Evolutionary conservation across 2,888 invertebrate species (phyloP).

Genomic region (Listrodromus nycthemerus): DNA sequence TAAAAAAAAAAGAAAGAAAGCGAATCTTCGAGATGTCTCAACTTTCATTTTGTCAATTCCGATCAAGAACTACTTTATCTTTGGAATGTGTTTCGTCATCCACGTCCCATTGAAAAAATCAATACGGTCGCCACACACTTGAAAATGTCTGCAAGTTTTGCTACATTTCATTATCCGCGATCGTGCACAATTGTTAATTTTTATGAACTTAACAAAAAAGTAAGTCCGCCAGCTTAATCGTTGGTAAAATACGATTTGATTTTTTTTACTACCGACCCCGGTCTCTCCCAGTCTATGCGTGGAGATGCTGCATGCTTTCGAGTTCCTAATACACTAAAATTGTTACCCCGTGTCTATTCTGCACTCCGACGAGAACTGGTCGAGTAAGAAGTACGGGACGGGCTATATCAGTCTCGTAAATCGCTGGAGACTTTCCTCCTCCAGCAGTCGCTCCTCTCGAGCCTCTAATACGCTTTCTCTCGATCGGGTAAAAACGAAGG

Average conservation of each 20-base stretch:
- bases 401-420: conserved; percentile 43
- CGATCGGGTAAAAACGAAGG: conserved; percentile 25
- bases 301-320: neutral
- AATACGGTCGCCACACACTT: neutral
- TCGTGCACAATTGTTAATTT: neutral
- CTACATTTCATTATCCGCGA: neutral
- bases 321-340: neutral
- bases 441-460: conserved; percentile 15
- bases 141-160: too few relatives aligned
- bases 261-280: neutral
- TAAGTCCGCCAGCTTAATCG: neutral
- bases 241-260: neutral
- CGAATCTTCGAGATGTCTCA: too few relatives aligned
- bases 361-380: conserved; percentile 1
- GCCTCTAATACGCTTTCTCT: conserved; percentile 30
- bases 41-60: too few relatives aligned
- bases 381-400: conserved; percentile 17
- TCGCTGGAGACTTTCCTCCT: conserved; percentile 26
- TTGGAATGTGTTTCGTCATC: neutral
- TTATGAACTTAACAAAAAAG: neutral
- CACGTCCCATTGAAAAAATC: neutral
- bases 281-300: neutral
- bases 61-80: too few relatives aligned
- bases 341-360: neutral
- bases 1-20: neutral